Percentiles rank a stretch among this genome's conserved stretches.
Evolutionary conservation across 2,888 invertebrate genomes (phyloP).

Genomic region (Nemotelus nigrinus): DNA sequence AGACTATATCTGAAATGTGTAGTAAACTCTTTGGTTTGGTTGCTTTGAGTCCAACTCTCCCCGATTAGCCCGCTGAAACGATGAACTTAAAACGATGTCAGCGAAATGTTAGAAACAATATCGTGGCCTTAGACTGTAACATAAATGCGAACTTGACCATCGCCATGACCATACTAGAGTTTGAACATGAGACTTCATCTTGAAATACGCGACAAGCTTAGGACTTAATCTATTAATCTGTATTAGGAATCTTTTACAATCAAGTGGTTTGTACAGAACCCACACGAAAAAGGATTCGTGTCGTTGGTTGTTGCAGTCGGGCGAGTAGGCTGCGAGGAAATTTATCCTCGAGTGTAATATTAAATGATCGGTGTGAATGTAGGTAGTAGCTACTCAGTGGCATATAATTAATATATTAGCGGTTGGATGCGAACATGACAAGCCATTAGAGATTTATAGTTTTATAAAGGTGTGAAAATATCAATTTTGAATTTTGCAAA

Average conservation of each 20-base stretch:
- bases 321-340: neutral
- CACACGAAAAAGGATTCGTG: slow-evolving; percentile 9
- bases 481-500: neutral
- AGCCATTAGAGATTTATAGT: slow-evolving; percentile 24
- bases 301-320: neutral
- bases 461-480: slow-evolving; percentile 33
- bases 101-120: too few relatives aligned
- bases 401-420: slow-evolving; percentile 42
- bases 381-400: slow-evolving; percentile 38
- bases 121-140: too few relatives aligned
- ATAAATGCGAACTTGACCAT: too few relatives aligned
- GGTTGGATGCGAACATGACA: slow-evolving; percentile 33
- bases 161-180: too few relatives aligned
- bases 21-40: too few relatives aligned
- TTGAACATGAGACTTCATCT: too few relatives aligned
- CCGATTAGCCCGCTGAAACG: too few relatives aligned
- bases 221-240: slow-evolving; percentile 29
- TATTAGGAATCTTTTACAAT: slow-evolving; percentile 19
- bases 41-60: too few relatives aligned
- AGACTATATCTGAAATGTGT: too few relatives aligned
- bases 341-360: slow-evolving; percentile 5
- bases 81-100: too few relatives aligned
- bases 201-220: neutral
- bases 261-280: slow-evolving; percentile 17
- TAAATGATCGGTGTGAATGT: neutral